These are phyloP conservation scores for Periphyllus acericola DNA, from an alignment of 2,888 invertebrate genomes.

Conservation along the genomic window DNA sequence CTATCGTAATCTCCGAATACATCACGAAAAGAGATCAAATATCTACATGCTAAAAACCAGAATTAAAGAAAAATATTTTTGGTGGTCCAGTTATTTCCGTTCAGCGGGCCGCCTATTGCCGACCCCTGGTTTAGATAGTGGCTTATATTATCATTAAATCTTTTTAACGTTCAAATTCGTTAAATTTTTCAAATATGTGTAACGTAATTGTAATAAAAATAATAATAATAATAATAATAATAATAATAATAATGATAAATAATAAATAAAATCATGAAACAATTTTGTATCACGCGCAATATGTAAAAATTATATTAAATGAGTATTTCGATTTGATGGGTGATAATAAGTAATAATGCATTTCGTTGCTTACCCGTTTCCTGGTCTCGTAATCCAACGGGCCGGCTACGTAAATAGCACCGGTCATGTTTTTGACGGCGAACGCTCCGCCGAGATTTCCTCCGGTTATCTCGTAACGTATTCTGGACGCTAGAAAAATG, in stretches of 20 bases:
- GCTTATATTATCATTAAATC: too few relatives aligned
- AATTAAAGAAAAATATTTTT: too few relatives aligned
- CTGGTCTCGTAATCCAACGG: slow-evolving; percentile 96
- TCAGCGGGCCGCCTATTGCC: too few relatives aligned
- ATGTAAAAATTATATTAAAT: background rate
- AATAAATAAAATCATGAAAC: background rate
- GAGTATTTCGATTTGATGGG: background rate
- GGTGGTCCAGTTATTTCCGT: too few relatives aligned
- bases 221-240: background rate
- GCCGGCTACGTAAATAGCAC: slow-evolving; percentile 97
- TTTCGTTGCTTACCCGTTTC: slow-evolving; percentile 82
- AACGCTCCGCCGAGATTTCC: slow-evolving; percentile 98
- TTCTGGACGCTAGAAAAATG: slow-evolving; percentile 90
- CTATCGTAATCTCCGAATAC: too few relatives aligned
- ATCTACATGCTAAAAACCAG: too few relatives aligned
- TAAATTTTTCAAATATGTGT: too few relatives aligned
- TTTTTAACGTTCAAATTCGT: too few relatives aligned
- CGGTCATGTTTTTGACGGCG: slow-evolving; percentile 98
- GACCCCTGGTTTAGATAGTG: too few relatives aligned
- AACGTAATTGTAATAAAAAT: background rate
- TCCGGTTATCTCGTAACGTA: slow-evolving; percentile 99
- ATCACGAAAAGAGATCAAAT: too few relatives aligned
- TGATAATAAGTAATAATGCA: background rate
- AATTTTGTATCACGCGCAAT: background rate
- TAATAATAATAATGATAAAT: background rate